phyloP scores from a whole-genome alignment of 1,140 invertebrate species.

The Drosophila lacertosa region DNA sequence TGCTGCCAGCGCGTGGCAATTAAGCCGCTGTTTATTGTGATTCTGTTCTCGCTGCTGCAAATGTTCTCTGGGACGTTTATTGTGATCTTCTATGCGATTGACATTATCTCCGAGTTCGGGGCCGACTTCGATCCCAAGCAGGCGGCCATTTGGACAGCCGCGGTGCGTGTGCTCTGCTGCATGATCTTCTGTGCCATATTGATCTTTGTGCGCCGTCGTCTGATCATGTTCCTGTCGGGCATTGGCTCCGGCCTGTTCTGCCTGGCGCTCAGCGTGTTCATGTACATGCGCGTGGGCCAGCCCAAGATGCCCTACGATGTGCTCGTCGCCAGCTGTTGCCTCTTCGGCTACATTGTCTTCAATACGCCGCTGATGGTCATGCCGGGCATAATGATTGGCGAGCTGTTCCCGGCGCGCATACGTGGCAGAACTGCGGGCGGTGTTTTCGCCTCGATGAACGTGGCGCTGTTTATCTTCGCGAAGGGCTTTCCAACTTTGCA shows the following conservation, averaged over 20 bases:
- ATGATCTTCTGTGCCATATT: conserved; percentile 87
- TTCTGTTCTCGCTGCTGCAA: conserved; percentile 89
- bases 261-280: conserved; percentile 85
- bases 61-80: conserved; percentile 90
- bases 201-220: conserved; percentile 86
- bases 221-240: conserved; percentile 87
- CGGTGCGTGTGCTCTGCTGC: conserved; percentile 87
- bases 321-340: conserved; percentile 85
- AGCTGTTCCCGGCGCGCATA: conserved; percentile 88
- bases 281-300: conserved; percentile 83
- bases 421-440: conserved; percentile 88
- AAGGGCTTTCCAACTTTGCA: conserved; percentile 89
- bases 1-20: conserved; percentile 86
- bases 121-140: conserved; percentile 84
- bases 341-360: conserved; percentile 88
- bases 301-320: conserved; percentile 81
- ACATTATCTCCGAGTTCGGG: conserved; percentile 87
- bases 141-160: conserved; percentile 88
- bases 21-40: conserved; percentile 89
- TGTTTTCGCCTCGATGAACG: conserved; percentile 89
- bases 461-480: conserved; percentile 88
- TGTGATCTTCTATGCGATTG: conserved; percentile 90
- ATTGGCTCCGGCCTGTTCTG: conserved; percentile 87
- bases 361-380: conserved; percentile 90
- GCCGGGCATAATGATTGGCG: conserved; percentile 89